phyloP scores from a whole-genome alignment of 2,888 invertebrate species.

The Hirtodrosophila histrioides region DNA sequence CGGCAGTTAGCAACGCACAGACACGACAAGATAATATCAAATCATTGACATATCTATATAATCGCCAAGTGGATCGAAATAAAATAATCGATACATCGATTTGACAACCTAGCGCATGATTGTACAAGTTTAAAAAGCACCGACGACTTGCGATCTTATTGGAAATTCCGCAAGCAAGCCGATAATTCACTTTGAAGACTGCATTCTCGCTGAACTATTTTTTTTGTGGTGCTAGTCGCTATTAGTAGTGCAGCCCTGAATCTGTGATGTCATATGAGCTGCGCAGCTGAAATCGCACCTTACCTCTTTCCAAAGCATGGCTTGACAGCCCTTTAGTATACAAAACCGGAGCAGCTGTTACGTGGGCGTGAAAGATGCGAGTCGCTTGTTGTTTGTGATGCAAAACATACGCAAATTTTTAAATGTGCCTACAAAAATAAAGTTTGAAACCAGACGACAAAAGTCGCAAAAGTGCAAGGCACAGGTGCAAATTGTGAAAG shows the following conservation, averaged over 20 bases:
- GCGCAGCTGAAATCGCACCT: neutral
- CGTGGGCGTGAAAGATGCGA: constrained; percentile 39
- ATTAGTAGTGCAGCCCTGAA: neutral
- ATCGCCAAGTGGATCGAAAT: no score
- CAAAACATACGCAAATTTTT: constrained; percentile 12
- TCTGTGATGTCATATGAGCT: constrained; percentile 12
- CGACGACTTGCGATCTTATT: no score
- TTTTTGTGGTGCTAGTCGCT: no score
- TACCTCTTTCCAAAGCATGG: constrained; percentile 9
- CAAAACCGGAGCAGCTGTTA: constrained; percentile 46
- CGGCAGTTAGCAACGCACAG: no score
- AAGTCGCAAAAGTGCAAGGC: constrained; percentile 18
- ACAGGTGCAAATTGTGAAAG: constrained; percentile 2
- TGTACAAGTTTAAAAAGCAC: no score
- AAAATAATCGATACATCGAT: no score
- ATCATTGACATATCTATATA: no score
- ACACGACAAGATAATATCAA: no score
- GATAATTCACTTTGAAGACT: neutral
- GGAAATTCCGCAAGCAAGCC: no score
- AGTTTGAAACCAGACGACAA: constrained; percentile 3
- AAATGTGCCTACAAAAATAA: constrained; percentile 25
- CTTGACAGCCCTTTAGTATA: constrained; percentile 47
- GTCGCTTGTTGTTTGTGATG: constrained; percentile 6
- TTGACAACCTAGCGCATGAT: no score
- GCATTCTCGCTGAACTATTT: constrained; percentile 3